These are phyloP conservation scores for Galaxias olidus DNA, from an alignment of 2,797 vertebrate genomes.

Conservation along the genomic window DNA sequence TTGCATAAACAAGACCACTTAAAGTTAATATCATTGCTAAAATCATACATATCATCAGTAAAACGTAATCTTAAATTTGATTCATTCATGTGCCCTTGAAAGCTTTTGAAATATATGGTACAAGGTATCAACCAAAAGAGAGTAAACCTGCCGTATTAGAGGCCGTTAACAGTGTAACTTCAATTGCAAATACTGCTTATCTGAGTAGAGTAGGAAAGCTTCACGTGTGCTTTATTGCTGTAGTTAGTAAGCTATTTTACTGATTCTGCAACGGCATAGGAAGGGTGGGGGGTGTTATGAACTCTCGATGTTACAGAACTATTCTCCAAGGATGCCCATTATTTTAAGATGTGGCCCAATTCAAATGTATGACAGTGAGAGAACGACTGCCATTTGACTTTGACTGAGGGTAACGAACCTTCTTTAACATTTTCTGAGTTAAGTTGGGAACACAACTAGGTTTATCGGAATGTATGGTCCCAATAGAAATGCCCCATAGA, in stretches of 20 bases:
- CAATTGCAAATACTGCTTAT: no score
- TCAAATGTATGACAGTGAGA: constrained; percentile 48
- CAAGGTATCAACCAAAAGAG: no score
- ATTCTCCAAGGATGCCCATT: constrained; percentile 53
- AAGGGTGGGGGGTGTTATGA: constrained; percentile 30
- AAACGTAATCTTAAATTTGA: no score
- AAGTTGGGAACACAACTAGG: background rate
- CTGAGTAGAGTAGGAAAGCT: no score
- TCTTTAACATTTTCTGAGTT: constrained; percentile 5
- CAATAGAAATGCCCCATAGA: background rate
- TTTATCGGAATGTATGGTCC: constrained; percentile 16
- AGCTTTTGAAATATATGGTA: no score
- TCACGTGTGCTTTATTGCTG: background rate
- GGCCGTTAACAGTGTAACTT: no score
- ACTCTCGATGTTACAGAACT: constrained; percentile 50
- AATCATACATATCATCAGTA: no score
- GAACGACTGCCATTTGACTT: constrained; percentile 51
- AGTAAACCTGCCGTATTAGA: no score
- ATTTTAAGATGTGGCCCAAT: constrained; percentile 66
- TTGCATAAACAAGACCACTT: no score
- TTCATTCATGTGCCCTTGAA: no score
- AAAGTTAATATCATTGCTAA: no score
- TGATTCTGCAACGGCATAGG: background rate
- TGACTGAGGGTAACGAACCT: constrained; percentile 15
- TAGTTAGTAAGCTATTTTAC: constrained; percentile 25